These are phyloP conservation scores for Hexactinellida sp. DNA, from an alignment of 37 sponge, comb jelly and placozoan species.

Conservation along the genomic window DNA sequence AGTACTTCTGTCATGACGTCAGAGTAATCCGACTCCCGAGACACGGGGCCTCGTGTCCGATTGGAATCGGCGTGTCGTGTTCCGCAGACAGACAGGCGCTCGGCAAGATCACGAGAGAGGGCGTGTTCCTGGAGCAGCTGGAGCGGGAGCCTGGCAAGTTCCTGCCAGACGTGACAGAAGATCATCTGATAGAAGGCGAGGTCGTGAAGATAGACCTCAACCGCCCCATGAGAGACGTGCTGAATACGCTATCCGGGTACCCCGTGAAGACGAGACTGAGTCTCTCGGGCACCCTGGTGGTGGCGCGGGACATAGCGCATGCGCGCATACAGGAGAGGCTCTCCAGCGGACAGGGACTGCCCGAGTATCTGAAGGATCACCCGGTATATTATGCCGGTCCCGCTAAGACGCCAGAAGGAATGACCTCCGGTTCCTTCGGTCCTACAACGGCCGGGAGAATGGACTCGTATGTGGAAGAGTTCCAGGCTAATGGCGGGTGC, in stretches of 20 bases:
- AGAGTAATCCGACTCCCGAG: slow-evolving; percentile 29
- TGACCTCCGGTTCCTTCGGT: slow-evolving; percentile 33
- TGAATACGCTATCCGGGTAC: slow-evolving; percentile 19
- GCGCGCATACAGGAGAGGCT: slow-evolving; percentile 32
- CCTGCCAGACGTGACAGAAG: slow-evolving; percentile 28
- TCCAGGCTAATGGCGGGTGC: slow-evolving; percentile 28
- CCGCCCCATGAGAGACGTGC: slow-evolving; percentile 24
- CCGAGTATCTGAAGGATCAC: slow-evolving; percentile 32
- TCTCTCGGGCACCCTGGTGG: slow-evolving; percentile 31
- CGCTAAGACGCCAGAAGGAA: slow-evolving; percentile 41
- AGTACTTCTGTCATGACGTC: slow-evolving; percentile 47
- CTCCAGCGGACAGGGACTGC: slow-evolving; percentile 23
- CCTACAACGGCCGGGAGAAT: slow-evolving; percentile 41
- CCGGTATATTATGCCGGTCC: slow-evolving; percentile 46
- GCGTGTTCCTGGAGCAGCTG: slow-evolving; percentile 36
- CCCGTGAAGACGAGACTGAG: slow-evolving; percentile 28
- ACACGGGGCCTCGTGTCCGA: slow-evolving; percentile 43
- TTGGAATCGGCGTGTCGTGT: slow-evolving; percentile 42
- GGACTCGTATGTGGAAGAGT: slow-evolving; percentile 32
- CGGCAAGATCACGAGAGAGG: slow-evolving; percentile 36
- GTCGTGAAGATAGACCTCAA: slow-evolving; percentile 33
- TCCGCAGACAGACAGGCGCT: slow-evolving; percentile 43
- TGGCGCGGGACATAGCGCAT: slow-evolving; percentile 43
- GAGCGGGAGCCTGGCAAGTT: slow-evolving; percentile 30
- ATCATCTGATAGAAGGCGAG: slow-evolving; percentile 13